Conservation (phyloP, 2,797 vertebrate genomes). For the Clarias fuscus region DNA sequence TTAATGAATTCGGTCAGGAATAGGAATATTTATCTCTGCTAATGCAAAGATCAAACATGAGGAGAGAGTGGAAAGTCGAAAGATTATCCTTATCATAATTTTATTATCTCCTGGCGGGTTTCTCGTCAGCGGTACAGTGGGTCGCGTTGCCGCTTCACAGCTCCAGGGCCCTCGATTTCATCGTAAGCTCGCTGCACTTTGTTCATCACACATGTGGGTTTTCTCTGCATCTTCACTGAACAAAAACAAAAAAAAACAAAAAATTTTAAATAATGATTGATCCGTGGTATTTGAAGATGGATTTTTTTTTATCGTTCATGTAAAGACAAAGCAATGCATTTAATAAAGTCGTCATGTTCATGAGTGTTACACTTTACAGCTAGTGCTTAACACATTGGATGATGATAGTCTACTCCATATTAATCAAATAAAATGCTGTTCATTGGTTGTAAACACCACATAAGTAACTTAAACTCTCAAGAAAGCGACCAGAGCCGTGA, state of each 20-base stretch:
- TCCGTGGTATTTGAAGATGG: background rate
- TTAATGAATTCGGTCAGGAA: background rate
- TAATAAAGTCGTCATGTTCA: background rate
- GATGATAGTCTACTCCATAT: background rate
- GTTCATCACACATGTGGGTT: background rate
- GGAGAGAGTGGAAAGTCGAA: background rate
- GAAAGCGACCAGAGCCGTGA: background rate
- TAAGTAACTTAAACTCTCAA: constrained; percentile 3
- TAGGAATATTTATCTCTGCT: constrained; percentile 26
- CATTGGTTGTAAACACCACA: constrained; percentile 9
- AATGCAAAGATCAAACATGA: background rate
- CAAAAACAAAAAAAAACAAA: background rate
- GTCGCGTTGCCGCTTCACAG: background rate
- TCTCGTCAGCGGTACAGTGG: background rate
- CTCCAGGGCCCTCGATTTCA: background rate
- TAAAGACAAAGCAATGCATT: background rate
- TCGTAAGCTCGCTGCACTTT: background rate
- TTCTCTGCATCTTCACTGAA: background rate
- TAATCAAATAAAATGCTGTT: constrained; percentile 10
- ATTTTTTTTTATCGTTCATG: background rate
- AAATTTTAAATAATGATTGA: background rate
- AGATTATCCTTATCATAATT: background rate
- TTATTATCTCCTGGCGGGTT: background rate
- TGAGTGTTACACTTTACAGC: background rate
- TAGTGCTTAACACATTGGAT: background rate